A percentile compares a stretch with the other conserved stretches of the same genome.
These are phyloP conservation scores for Melieria omissa DNA, from an alignment of 2,888 invertebrate species.

Conservation along the genomic window DNA sequence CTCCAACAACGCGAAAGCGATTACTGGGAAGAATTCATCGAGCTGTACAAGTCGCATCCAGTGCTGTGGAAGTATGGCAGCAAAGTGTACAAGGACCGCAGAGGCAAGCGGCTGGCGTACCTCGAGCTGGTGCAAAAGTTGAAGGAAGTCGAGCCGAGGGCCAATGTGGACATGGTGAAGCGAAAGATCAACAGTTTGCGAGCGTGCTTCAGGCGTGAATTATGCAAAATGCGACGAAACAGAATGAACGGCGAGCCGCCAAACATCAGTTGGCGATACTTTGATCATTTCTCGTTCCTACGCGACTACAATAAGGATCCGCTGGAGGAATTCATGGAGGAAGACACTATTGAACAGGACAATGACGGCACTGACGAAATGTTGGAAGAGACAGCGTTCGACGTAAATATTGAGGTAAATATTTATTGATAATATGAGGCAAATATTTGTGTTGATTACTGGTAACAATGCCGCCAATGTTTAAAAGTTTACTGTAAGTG, in stretches of 20 bases:
- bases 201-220: constrained; percentile 16
- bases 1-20: no score
- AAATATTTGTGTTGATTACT: not conserved
- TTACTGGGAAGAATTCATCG: constrained; percentile 44
- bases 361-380: constrained; percentile 4
- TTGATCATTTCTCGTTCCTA: constrained; percentile 26
- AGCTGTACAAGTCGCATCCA: constrained; percentile 41
- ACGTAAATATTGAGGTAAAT: not conserved
- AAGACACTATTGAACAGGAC: not conserved
- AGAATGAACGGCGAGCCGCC: constrained; percentile 3
- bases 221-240: constrained; percentile 8
- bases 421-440: not conserved
- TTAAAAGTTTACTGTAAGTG: no score
- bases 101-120: constrained; percentile 39
- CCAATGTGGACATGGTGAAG: constrained; percentile 37
- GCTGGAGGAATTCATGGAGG: constrained; percentile 8
- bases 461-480: no score
- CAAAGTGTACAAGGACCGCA: constrained; percentile 41
- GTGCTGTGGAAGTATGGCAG: constrained; percentile 44
- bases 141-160: constrained; percentile 36
- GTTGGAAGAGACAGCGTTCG: not conserved
- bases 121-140: constrained; percentile 37
- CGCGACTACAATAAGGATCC: constrained; percentile 34
- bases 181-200: constrained; percentile 41
- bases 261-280: constrained; percentile 28